Percentiles rank a stretch among this genome's conserved stretches.
phyloP scores from a whole-genome alignment of 2,797 vertebrate species.

The Hemitrygon akajei region DNA sequence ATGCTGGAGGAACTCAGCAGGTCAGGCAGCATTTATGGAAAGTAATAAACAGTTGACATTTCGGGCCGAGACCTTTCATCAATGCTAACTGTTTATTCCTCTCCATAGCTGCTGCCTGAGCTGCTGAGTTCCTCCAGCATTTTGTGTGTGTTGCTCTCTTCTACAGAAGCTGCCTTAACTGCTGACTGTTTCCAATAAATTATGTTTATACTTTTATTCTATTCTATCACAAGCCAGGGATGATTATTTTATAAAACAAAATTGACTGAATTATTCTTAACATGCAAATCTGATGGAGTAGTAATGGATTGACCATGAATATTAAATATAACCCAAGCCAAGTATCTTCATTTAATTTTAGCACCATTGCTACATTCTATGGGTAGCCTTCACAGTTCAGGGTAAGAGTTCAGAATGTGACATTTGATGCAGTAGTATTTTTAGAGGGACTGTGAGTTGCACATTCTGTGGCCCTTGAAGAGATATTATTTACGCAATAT shows the following conservation, averaged over 20 bases:
- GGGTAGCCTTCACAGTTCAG: not conserved
- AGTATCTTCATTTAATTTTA: not conserved
- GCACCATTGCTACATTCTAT: not conserved
- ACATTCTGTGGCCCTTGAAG: not conserved
- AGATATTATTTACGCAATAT: not conserved
- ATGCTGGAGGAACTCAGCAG: no score
- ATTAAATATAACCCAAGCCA: not conserved
- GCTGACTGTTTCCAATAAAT: no score
- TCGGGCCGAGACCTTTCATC: no score
- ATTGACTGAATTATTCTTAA: not conserved
- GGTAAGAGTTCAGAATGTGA: not conserved
- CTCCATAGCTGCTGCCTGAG: no score
- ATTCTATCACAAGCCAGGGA: not conserved
- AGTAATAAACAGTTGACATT: no score
- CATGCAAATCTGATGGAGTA: no score
- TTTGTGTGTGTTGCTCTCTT: no score
- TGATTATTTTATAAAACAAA: not conserved
- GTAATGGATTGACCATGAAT: not conserved
- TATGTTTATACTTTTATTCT: no score
- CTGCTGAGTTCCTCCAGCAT: no score
- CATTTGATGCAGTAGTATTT: slow-evolving; percentile 9
- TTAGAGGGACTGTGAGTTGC: not conserved
- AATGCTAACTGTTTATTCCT: no score
- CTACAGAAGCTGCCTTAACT: no score
- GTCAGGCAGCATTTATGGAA: no score